Conservation (phyloP, 1,140 invertebrate genomes). For the Eueides isabella region DNA sequence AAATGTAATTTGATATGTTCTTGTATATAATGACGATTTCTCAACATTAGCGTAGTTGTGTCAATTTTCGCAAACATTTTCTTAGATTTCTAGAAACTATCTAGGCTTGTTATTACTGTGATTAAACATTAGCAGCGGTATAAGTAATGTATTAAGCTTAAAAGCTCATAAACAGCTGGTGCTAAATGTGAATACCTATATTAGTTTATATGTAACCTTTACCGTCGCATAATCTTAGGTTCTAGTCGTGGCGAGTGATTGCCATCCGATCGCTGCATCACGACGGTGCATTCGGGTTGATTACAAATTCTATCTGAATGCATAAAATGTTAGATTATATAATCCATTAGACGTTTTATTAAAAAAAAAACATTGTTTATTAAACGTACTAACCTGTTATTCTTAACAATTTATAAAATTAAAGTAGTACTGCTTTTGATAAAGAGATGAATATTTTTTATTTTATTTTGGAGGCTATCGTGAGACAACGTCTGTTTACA, state of each 20-base stretch:
- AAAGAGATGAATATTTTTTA: no score
- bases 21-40: background rate
- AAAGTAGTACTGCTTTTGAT: no score
- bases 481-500: no score
- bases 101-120: slow-evolving; percentile 6
- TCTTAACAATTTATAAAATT: background rate
- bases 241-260: slow-evolving; percentile 71
- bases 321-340: slow-evolving; percentile 35
- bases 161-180: slow-evolving; percentile 1
- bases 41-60: background rate
- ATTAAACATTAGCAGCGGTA: slow-evolving; percentile 11
- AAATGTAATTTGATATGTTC: background rate
- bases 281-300: slow-evolving; percentile 47
- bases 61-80: background rate
- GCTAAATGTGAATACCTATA: slow-evolving; percentile 14
- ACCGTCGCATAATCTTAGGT: slow-evolving; percentile 58
- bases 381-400: background rate
- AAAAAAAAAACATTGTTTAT: background rate
- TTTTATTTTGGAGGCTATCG: no score
- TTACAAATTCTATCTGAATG: slow-evolving; percentile 62
- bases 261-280: slow-evolving; percentile 66
- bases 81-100: slow-evolving; percentile 7
- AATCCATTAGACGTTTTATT: background rate
- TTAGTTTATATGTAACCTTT: slow-evolving; percentile 51
- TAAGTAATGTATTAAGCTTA: background rate